phyloP scores from a whole-genome alignment of 2,888 invertebrate genomes.

The Dendrolimus pini region DNA sequence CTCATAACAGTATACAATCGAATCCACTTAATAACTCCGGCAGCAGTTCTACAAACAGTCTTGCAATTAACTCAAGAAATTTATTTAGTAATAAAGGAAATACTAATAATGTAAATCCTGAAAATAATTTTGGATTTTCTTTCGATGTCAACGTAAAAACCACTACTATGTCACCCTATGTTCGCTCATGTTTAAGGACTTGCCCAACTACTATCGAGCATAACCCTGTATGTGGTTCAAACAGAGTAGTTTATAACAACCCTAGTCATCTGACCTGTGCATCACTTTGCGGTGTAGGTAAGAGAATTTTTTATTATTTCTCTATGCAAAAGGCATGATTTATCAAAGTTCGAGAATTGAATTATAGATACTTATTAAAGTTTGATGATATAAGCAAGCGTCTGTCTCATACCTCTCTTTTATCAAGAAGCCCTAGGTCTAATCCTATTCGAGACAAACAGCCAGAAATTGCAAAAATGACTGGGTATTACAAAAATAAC shows the following conservation, averaged over 20 bases:
- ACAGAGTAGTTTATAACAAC: slow-evolving; percentile 4
- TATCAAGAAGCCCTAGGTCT: no score
- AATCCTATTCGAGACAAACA: no score
- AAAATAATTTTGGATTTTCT: not conserved
- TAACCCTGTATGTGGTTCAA: slow-evolving; percentile 4
- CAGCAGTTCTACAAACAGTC: not conserved
- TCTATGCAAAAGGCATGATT: no score
- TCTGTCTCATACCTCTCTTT: no score
- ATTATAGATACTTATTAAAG: no score
- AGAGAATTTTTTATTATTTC: slow-evolving; percentile 1
- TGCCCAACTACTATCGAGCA: not conserved
- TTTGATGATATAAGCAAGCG: no score
- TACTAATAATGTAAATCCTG: no score
- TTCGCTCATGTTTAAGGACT: not conserved
- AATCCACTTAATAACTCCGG: not conserved
- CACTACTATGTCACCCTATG: not conserved
- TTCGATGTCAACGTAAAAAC: not conserved
- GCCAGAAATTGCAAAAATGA: no score
- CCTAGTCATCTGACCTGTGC: slow-evolving; percentile 9
- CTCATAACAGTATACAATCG: not conserved
- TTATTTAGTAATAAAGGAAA: not conserved
- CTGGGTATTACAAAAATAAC: no score
- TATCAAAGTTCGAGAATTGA: slow-evolving; percentile 7
- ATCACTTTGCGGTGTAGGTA: slow-evolving; percentile 16
- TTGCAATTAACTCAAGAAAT: not conserved